These are phyloP conservation scores for Hystrix brachyura DNA, from an alignment of 2,113 vertebrate species.

Conservation along the genomic window DNA sequence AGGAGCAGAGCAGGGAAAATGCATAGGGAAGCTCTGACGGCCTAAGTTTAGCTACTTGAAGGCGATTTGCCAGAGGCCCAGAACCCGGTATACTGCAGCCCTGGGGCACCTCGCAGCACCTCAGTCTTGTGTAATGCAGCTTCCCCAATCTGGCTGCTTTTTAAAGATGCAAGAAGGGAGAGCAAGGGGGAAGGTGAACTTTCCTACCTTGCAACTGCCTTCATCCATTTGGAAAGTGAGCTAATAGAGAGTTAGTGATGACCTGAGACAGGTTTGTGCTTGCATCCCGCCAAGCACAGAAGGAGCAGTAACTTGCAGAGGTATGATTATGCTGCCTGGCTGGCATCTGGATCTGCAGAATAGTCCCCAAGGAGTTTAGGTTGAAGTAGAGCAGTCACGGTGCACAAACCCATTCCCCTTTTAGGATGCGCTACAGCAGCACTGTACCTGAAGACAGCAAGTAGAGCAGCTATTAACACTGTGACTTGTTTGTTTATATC, in stretches of 20 bases:
- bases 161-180: background rate
- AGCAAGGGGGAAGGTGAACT: background rate
- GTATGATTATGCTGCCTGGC: background rate
- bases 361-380: constrained; percentile 54
- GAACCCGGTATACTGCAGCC: background rate
- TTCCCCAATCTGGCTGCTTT: background rate
- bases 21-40: background rate
- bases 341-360: background rate
- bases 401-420: background rate
- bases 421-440: background rate
- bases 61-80: constrained; percentile 8
- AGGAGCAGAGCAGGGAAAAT: background rate
- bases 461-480: background rate
- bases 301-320: background rate
- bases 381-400: background rate
- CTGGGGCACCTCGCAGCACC: background rate
- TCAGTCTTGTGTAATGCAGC: background rate
- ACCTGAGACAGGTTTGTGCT: background rate
- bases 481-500: constrained; percentile 39
- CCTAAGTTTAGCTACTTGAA: constrained; percentile 56
- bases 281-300: background rate
- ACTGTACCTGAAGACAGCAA: constrained; percentile 61
- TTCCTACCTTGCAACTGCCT: background rate
- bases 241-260: background rate
- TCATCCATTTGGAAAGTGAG: background rate